A percentile compares a stretch with the other conserved stretches of the same genome.
Evolutionary conservation across 2,888 invertebrate species (phyloP).

Genomic region (Aphelenchoides bicaudatus): DNA sequence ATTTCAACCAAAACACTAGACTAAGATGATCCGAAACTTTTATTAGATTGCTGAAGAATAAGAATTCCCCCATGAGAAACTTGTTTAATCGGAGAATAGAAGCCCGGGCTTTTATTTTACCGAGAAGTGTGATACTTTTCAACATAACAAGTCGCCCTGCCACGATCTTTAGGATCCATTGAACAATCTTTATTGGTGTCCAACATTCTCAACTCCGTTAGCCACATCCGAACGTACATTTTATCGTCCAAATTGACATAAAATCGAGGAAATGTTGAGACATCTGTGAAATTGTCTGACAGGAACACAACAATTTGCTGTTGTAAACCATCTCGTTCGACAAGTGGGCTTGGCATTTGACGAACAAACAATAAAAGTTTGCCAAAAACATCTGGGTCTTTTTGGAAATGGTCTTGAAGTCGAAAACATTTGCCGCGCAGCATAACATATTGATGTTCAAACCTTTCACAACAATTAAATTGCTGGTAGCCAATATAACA

Average conservation of each 20-base stretch:
- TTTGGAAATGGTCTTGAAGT: conserved; percentile 18
- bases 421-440: conserved; percentile 26
- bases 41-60: too few species aligned
- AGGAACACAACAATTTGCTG: conserved; percentile 25
- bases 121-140: conserved; percentile 23
- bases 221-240: conserved; percentile 16
- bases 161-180: conserved; percentile 12
- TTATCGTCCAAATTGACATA: conserved; percentile 22
- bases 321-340: conserved; percentile 14
- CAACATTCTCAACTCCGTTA: conserved; percentile 23
- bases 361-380: conserved; percentile 23
- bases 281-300: conserved; percentile 15
- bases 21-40: too few species aligned
- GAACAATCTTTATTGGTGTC: conserved; percentile 27
- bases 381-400: conserved; percentile 22
- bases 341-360: conserved; percentile 18
- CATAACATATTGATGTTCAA: conserved; percentile 23
- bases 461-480: conserved; percentile 22
- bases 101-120: too few species aligned
- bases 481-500: conserved; percentile 20
- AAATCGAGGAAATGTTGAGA: conserved; percentile 20
- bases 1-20: too few species aligned
- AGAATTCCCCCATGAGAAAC: too few species aligned
- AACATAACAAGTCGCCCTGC: conserved; percentile 22
- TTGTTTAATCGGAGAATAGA: too few species aligned